A percentile compares a stretch with the other conserved stretches of the same genome.
Evolutionary conservation across 2,888 invertebrate species (phyloP).

Genomic region (Conomelus anceps): DNA sequence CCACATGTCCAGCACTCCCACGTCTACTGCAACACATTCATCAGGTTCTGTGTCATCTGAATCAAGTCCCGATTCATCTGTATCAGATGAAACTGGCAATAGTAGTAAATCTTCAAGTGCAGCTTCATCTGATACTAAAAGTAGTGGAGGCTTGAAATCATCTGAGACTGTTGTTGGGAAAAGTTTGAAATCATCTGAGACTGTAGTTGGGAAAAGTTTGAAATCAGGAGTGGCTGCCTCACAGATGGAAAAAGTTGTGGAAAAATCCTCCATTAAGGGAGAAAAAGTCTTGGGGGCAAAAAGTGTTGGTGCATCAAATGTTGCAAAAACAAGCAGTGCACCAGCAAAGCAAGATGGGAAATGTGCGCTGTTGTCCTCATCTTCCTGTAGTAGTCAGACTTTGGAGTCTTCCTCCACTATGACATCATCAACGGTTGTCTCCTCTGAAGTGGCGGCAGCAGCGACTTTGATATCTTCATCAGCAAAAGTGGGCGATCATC

Average conservation of each 20-base stretch:
- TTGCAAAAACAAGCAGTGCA: neutral
- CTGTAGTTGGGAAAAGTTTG: neutral
- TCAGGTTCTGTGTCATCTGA: constrained; percentile 14
- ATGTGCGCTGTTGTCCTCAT: no score
- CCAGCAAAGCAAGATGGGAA: neutral
- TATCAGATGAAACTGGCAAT: neutral
- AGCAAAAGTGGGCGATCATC: constrained; percentile 38
- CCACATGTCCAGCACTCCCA: constrained; percentile 51
- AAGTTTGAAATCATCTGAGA: constrained; percentile 15
- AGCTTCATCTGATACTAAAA: neutral
- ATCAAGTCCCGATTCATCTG: constrained; percentile 27
- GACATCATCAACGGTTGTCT: no score
- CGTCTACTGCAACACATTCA: constrained; percentile 12
- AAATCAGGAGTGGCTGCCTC: neutral
- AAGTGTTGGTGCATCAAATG: neutral
- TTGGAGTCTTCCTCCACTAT: no score
- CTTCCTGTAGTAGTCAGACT: no score
- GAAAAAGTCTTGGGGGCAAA: neutral
- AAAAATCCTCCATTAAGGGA: neutral
- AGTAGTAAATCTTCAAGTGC: neutral
- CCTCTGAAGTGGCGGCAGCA: constrained; percentile 23
- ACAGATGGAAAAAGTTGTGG: neutral
- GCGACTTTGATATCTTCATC: neutral
- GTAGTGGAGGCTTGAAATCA: neutral
- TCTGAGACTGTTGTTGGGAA: neutral